A percentile compares a stretch with the other conserved stretches of the same genome.
Conservation (phyloP, 2,113 vertebrate genomes). For the Girardinichthys multiradiatus region DNA sequence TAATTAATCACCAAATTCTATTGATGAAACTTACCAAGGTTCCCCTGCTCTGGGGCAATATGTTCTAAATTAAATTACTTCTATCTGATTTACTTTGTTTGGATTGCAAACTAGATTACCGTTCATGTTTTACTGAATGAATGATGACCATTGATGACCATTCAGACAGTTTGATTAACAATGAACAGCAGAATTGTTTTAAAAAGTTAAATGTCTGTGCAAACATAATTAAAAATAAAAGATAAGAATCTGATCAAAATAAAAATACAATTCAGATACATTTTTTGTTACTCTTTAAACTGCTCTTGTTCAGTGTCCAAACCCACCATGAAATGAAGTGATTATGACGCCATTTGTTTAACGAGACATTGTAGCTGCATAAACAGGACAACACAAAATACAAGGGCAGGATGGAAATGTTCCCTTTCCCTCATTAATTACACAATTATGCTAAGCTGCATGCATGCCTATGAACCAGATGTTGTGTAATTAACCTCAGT, state of each 20-base stretch:
- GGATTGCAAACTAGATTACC: background rate
- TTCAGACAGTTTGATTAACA: background rate
- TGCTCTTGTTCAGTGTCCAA: slow-evolving; percentile 53
- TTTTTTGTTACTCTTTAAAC: background rate
- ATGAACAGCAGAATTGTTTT: background rate
- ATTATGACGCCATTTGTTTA: slow-evolving; percentile 66
- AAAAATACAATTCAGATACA: background rate
- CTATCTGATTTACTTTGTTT: background rate
- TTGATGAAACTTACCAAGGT: background rate
- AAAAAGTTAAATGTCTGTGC: background rate
- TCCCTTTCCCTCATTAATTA: slow-evolving; percentile 64
- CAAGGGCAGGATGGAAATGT: slow-evolving; percentile 31
- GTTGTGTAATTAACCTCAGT: slow-evolving; percentile 73
- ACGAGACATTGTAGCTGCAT: slow-evolving; percentile 2
- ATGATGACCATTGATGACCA: background rate
- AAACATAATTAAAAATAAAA: background rate
- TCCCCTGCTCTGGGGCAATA: background rate
- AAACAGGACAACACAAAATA: slow-evolving; percentile 38
- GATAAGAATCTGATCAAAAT: background rate
- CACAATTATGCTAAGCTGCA: slow-evolving; percentile 65
- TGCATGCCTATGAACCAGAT: slow-evolving; percentile 65
- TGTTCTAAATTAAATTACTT: background rate
- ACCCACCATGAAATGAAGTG: slow-evolving; percentile 69
- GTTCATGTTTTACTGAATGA: background rate
- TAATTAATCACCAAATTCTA: background rate